These are phyloP conservation scores for Dryadula phaetusa DNA, from an alignment of 2,888 invertebrate species.

Conservation along the genomic window DNA sequence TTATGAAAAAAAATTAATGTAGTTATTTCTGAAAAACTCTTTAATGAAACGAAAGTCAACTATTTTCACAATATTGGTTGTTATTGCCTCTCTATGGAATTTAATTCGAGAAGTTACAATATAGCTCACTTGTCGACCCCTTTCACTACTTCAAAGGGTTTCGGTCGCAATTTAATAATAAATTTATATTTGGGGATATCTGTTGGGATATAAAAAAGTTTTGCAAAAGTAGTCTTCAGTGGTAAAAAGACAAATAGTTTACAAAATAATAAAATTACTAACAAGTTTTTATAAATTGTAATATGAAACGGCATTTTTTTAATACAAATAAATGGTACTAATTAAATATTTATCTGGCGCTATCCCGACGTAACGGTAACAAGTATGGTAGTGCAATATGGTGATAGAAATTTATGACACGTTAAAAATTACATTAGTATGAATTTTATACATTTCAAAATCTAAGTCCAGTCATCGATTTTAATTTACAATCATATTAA, in stretches of 20 bases:
- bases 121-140: slow-evolving; percentile 64
- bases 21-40: slow-evolving; percentile 18
- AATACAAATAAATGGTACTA: neutral
- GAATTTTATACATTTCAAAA: too few relatives aligned
- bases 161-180: slow-evolving; percentile 66
- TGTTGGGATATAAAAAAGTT: slow-evolving; percentile 35
- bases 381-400: neutral
- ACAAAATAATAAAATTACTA: neutral
- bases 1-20: neutral
- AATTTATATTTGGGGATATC: slow-evolving; percentile 51
- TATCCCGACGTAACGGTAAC: neutral
- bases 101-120: slow-evolving; percentile 72
- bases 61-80: slow-evolving; percentile 46
- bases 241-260: slow-evolving; percentile 10
- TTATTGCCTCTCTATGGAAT: slow-evolving; percentile 60
- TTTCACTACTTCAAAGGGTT: slow-evolving; percentile 68
- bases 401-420: too few relatives aligned
- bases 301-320: neutral
- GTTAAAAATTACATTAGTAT: too few relatives aligned
- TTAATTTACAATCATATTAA: too few relatives aligned
- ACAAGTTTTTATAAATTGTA: neutral
- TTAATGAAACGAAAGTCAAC: slow-evolving; percentile 43
- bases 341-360: neutral
- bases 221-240: slow-evolving; percentile 15
- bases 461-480: too few relatives aligned